phyloP scores from a whole-genome alignment of 2,888 invertebrate species.

The Matsumyia berberina region DNA sequence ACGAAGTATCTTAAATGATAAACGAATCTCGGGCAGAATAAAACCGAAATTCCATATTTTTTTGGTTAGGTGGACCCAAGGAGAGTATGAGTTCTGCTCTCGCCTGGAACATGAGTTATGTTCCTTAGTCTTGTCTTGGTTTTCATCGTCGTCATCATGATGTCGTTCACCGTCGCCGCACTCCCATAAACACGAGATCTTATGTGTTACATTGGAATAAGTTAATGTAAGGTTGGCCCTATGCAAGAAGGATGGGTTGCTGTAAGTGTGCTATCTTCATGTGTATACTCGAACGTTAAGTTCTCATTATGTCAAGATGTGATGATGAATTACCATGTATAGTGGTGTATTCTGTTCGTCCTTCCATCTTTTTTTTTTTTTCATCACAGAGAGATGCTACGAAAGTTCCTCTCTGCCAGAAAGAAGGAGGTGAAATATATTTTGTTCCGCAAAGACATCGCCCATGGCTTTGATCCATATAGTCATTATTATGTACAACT shows the following conservation, averaged over 20 bases:
- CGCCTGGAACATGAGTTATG: constrained; percentile 60
- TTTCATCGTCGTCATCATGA: constrained; percentile 65
- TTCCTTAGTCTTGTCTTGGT: constrained; percentile 67
- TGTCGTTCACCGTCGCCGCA: constrained; percentile 61
- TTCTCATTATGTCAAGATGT: constrained; percentile 74
- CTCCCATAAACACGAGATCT: constrained; percentile 69
- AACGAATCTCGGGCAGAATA: constrained; percentile 59
- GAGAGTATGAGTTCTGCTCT: constrained; percentile 30
- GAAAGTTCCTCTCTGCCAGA: neutral
- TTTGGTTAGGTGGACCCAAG: constrained; percentile 26
- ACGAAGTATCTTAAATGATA: constrained; percentile 59
- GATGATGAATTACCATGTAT: constrained; percentile 73
- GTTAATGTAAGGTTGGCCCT: constrained; percentile 61
- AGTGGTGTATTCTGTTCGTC: constrained; percentile 56
- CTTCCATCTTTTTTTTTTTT: neutral
- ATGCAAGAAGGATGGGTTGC: constrained; percentile 10
- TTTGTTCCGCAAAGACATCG: neutral
- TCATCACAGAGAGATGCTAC: neutral
- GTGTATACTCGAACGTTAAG: constrained; percentile 55
- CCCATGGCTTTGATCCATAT: constrained; percentile 3
- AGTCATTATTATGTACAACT: constrained; percentile 49
- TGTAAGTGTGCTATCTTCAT: constrained; percentile 12
- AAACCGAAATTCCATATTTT: constrained; percentile 37
- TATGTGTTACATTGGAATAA: constrained; percentile 57
- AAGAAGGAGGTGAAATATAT: constrained; percentile 7